A percentile compares a stretch with the other conserved stretches of the same genome.
phyloP scores from a whole-genome alignment of 1,140 invertebrate genomes.

The Phymastichus coffea region DNA sequence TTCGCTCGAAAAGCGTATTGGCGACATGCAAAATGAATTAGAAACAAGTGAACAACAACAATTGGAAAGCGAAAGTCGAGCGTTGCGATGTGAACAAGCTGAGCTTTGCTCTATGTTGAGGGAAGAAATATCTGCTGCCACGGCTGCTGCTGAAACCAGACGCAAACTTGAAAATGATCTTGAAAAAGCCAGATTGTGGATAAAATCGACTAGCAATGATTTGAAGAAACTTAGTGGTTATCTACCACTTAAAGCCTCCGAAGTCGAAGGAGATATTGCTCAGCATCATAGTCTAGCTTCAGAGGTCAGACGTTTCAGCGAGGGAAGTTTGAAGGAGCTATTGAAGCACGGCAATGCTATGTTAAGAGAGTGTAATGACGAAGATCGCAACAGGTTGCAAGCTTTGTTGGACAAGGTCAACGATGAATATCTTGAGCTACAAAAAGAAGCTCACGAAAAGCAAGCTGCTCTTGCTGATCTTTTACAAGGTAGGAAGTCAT shows the following conservation, averaged over 20 bases:
- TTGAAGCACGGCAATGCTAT: conserved; percentile 74
- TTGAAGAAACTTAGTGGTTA: conserved; percentile 74
- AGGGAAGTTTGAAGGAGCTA: conserved; percentile 72
- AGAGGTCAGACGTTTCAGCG: conserved; percentile 78
- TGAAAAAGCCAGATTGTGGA: conserved; percentile 75
- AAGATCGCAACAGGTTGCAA: conserved; percentile 67
- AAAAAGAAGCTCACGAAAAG: conserved; percentile 72
- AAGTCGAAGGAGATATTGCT: conserved; percentile 76
- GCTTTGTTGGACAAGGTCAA: conserved; percentile 67
- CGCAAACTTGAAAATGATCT: conserved; percentile 76
- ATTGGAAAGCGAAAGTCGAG: conserved; percentile 66
- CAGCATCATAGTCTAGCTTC: conserved; percentile 72
- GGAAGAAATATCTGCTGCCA: conserved; percentile 71
- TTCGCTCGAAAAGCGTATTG: conserved; percentile 77
- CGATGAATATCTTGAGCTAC: conserved; percentile 69
- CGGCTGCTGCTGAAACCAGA: conserved; percentile 66
- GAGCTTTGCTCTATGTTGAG: conserved; percentile 70
- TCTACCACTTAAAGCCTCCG: conserved; percentile 69
- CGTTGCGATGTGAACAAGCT: conserved; percentile 69
- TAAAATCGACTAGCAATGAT: conserved; percentile 74
- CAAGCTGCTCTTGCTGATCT: conserved; percentile 71
- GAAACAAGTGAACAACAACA: conserved; percentile 75
- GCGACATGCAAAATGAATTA: conserved; percentile 81
- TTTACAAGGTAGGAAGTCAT: conserved; percentile 72
- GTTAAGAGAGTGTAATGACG: conserved; percentile 77